These are phyloP conservation scores for Antechinus flavipes DNA, from an alignment of 2,113 vertebrate species.

Conservation along the genomic window DNA sequence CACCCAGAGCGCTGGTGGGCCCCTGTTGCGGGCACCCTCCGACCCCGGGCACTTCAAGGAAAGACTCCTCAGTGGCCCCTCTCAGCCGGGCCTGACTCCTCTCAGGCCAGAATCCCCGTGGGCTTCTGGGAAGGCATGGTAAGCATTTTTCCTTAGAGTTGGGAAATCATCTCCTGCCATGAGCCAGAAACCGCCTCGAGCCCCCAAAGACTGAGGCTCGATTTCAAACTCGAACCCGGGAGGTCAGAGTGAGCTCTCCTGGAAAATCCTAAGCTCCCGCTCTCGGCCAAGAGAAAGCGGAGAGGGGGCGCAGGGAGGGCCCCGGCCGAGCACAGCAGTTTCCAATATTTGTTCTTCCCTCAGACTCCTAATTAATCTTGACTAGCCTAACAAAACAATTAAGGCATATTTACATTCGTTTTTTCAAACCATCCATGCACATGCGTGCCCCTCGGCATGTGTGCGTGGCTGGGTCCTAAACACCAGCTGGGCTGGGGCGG, in stretches of 20 bases:
- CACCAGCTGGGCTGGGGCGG: not conserved
- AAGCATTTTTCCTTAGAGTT: conserved; percentile 55
- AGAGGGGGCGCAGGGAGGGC: conserved; percentile 2
- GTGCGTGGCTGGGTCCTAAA: accelerated
- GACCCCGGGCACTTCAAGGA: not conserved
- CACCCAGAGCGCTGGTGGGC: not conserved
- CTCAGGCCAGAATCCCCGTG: not conserved
- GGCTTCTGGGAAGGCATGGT: conserved; percentile 11
- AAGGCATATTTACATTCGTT: conserved; percentile 76
- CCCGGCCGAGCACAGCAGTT: conserved; percentile 70
- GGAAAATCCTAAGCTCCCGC: conserved; percentile 50
- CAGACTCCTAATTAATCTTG: conserved; percentile 79
- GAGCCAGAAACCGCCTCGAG: conserved; percentile 37
- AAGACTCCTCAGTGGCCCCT: conserved; percentile 24
- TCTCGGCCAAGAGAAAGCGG: conserved; percentile 37
- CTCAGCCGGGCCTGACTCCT: not conserved
- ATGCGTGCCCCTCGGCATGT: not conserved
- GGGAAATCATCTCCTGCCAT: conserved; percentile 57
- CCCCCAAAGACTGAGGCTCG: conserved; percentile 60
- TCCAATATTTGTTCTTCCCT: conserved; percentile 74
- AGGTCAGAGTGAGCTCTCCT: conserved; percentile 53
- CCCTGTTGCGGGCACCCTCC: not conserved
- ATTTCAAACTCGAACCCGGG: conserved; percentile 68
- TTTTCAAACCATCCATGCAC: conserved; percentile 77
- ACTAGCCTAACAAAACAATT: conserved; percentile 81